Evolutionary conservation across 2,888 invertebrate species (phyloP), one percentile per base, ranked within the genome.

Genomic region (Crematogaster levior): DNA sequence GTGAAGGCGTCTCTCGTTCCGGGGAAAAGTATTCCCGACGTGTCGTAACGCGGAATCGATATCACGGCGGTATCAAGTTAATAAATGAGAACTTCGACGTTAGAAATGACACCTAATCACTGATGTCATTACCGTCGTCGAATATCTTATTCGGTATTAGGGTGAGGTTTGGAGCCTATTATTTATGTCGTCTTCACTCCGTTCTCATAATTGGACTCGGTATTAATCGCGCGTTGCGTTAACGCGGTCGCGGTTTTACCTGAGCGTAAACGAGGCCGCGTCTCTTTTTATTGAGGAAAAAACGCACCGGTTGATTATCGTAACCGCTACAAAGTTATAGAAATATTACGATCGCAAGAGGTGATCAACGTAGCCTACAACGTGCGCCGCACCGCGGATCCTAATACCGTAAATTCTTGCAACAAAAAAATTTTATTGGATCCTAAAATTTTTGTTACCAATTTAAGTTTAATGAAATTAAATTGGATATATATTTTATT

Each of bases 31-130:
- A 82, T 53, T 75, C 77, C 75, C 34, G 34, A 34, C 6, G 6
- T 34, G 6, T 34, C 34, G 34, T 34, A 58, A 53, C 21, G n/a
- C 12, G 37, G 61, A 84, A 82, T 84, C 84, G 70, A 82, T 85
- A 82, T 81, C 81, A 48, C 81, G 27, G n/a, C 30, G 66, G n/a
- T 70, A 74, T 84, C 68, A 75, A 85, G 84, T 84, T 85, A 85
- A 85, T 82, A 80, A 84, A 75, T 53, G 61, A 51, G 46, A 80
- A 77, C 79, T 37, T 24, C n/a, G 9, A 74, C 37, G 40, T 43
- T 30, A 27, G 53, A 74, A 60, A 60, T 46, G 51, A 53, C 27
- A 66, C 10, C 18, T 21, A 30, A 53, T 68, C 40, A 24, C 10
- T 27, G 46, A 37, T 34, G 51, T 21, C 30, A n/a, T 12, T 6